Base-by-base conservation (phyloP, 1,140 invertebrate species). In the Rhyzopertha dominica region DNA sequence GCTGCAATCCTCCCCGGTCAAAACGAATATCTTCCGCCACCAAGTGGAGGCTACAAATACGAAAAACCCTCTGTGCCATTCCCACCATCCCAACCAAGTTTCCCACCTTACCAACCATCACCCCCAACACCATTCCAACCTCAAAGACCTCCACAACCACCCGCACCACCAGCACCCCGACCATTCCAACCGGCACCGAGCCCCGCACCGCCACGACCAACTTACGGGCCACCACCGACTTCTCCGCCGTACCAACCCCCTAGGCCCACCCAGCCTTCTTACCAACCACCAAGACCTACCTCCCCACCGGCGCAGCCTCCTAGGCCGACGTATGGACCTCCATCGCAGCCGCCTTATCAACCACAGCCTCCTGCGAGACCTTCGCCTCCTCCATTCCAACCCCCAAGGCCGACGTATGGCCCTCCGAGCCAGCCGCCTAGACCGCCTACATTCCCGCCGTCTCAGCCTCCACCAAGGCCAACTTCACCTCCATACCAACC, bases 21-120 rank as follows among this genome's bases (percentile, higher is more conserved):
- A 34, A 78, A 80, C 49, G 77, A 76, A 12, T 81, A 81, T 56
- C 66, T 81, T 13, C 79, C 79, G n/a, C 78, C 78, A 24, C 70
- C 75, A 35, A 32, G 46, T 25, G 23, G 48, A 16, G 72, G 72
- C 25, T 73, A 73, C 38, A 59, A 69, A 22, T 83, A 83, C 59
- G 68, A 73, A 3, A 71, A 70, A 24, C 81, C 81, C 0, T 38
- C 56, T 4, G 69, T 77, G 51, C 74, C 77, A 2, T 81, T 82
- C 57, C 65, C 72, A 14, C 55, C 60, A 12, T 53, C 61, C 50
- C 60, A 45, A 50, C 69, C 61, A 28, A 61, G 64, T 49, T 57
- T 50, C 12, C 43, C 50, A 18, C 42, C 53, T 16, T 16, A 37
- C 14, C 38, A 14, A 34, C 46, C 54, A 25, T 44, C 9, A 52